Evolutionary conservation across 2,113 vertebrate genomes (phyloP).

Genomic region (Ptilorrhoa leucosticta): DNA sequence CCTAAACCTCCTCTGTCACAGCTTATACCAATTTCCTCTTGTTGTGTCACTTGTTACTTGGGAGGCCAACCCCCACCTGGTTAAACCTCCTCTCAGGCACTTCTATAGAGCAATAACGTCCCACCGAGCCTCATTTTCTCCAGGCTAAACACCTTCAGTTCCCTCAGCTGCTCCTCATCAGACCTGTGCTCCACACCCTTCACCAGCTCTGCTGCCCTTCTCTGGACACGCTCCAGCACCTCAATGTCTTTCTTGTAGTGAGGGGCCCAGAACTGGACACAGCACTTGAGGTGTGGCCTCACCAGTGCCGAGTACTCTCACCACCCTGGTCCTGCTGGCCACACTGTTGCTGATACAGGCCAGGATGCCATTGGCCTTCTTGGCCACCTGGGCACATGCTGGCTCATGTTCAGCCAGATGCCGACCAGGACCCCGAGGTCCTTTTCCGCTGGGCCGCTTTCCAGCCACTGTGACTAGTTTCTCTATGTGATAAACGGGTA

Average conservation of each 20-base stretch:
- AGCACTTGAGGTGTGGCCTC: neutral
- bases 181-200: neutral
- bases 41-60: no score
- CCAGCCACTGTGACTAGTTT: accelerated
- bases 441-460: neutral
- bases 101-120: no score
- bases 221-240: neutral
- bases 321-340: neutral
- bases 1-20: neutral
- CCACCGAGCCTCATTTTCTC: neutral
- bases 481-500: no score
- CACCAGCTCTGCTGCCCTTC: accelerated
- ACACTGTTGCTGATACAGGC: neutral
- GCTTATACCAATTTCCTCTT: no score
- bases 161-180: neutral
- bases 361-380: neutral
- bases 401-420: neutral
- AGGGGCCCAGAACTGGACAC: no score
- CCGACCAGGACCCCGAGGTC: neutral
- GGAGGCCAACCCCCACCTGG: no score
- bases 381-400: neutral
- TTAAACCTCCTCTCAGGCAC: no score
- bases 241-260: neutral
- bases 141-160: neutral
- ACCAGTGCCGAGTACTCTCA: neutral